phyloP scores from a whole-genome alignment of 1,140 invertebrate species.

The Coptotermes formosanus region DNA sequence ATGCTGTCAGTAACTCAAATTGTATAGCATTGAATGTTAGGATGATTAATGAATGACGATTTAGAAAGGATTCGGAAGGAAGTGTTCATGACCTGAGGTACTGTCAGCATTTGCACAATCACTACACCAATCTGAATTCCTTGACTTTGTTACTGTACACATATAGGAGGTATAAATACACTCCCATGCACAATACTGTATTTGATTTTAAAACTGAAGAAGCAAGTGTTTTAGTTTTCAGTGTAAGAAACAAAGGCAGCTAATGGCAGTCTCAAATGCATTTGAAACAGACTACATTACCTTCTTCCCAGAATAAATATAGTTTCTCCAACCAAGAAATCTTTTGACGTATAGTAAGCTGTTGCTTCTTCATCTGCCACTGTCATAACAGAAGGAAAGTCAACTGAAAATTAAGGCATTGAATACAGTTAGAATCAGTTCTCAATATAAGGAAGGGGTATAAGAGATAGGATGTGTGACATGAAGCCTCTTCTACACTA shows the following conservation, averaged over 20 bases:
- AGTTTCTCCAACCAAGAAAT: conserved; percentile 61
- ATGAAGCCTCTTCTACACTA: background rate
- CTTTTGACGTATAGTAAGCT: conserved; percentile 71
- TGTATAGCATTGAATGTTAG: no score
- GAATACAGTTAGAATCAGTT: background rate
- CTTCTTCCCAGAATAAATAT: conserved; percentile 38
- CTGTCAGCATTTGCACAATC: no score
- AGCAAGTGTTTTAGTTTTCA: background rate
- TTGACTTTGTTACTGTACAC: no score
- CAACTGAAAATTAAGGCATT: conserved; percentile 38
- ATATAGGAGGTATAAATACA: no score
- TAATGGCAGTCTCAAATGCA: no score
- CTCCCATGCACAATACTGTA: no score
- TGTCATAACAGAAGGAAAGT: conserved; percentile 62
- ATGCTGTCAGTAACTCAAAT: no score
- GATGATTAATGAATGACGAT: no score
- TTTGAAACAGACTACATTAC: conserved; percentile 15
- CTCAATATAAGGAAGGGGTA: background rate
- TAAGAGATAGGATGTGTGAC: background rate
- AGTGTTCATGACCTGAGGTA: no score
- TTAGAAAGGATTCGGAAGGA: no score
- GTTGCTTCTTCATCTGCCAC: conserved; percentile 64
- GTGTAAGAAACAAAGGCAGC: background rate
- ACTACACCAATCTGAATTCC: no score
- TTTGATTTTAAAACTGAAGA: background rate